Evolutionary conservation across 2,113 vertebrate species (phyloP).

Genomic region (Protomyctophum bolini): DNA sequence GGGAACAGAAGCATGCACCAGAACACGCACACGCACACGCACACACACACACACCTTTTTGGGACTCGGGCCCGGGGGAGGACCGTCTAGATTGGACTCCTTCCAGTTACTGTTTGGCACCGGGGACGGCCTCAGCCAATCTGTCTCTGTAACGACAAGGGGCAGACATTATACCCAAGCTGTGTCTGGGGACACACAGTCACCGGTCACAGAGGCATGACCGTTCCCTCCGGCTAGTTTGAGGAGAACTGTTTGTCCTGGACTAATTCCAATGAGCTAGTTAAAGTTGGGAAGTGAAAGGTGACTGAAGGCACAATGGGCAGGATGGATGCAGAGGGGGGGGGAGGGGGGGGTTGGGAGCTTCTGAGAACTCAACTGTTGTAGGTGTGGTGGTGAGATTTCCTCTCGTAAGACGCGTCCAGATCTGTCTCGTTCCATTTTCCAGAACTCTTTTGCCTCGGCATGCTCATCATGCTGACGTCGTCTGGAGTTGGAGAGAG

Average conservation of each 20-base stretch:
- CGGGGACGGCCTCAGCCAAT: slow-evolving; percentile 68
- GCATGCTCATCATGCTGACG: too few species aligned
- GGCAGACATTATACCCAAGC: neutral
- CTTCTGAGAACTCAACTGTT: slow-evolving; percentile 74
- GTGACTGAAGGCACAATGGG: neutral
- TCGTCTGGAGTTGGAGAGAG: slow-evolving; percentile 77
- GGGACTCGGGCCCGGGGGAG: slow-evolving; percentile 50
- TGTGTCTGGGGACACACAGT: neutral
- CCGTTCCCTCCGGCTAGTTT: neutral
- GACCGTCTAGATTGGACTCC: slow-evolving; percentile 86
- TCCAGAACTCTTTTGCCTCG: slow-evolving; percentile 69
- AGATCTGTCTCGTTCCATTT: slow-evolving; percentile 91
- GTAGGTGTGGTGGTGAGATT: slow-evolving; percentile 81
- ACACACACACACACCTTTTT: slow-evolving; percentile 76
- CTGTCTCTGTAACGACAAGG: slow-evolving; percentile 70
- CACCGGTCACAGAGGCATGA: neutral
- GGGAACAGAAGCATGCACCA: neutral
- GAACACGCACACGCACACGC: neutral
- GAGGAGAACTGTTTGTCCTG: neutral
- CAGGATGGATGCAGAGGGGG: neutral
- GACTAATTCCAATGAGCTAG: neutral
- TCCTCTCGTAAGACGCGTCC: slow-evolving; percentile 84
- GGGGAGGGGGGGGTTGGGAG: too few species aligned
- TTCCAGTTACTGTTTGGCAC: slow-evolving; percentile 83
- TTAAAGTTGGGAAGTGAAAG: neutral